phyloP scores from a whole-genome alignment of 2,113 vertebrate species.

The Chaetodon trifascialis region DNA sequence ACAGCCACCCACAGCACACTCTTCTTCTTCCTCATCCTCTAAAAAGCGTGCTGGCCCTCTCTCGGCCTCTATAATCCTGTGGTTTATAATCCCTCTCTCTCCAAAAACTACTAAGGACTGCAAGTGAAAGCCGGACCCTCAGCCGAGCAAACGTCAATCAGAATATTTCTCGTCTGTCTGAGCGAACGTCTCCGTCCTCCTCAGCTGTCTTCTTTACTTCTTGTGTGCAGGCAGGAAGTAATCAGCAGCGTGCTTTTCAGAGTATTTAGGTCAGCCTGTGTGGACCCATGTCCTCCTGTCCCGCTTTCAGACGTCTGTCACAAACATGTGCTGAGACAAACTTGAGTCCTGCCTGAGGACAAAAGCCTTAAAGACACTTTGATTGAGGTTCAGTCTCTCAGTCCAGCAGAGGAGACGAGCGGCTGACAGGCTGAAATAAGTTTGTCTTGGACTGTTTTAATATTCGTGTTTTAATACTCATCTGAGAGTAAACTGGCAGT shows the following conservation, averaged over 20 bases:
- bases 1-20: neutral
- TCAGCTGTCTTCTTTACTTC: neutral
- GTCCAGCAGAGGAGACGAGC: neutral
- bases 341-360: neutral
- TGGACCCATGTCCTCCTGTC: conserved; percentile 11
- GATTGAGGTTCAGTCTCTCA: neutral
- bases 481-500: too few species aligned
- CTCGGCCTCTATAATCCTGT: conserved; percentile 28
- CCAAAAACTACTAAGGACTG: conserved; percentile 6
- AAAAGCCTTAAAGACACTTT: neutral
- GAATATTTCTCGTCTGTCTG: neutral
- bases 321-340: conserved; percentile 4
- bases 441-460: too few species aligned
- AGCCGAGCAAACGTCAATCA: conserved; percentile 5
- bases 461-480: too few species aligned
- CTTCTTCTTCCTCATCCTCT: neutral
- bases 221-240: neutral
- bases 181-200: neutral
- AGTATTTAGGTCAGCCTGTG: conserved; percentile 64
- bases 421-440: too few species aligned
- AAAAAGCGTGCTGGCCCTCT: neutral
- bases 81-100: conserved; percentile 32
- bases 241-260: neutral
- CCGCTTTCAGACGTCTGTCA: conserved; percentile 32
- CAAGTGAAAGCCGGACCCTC: neutral